Percentiles rank a stretch among this genome's conserved stretches.
Evolutionary conservation across 2,797 vertebrate genomes (phyloP).

Genomic region (Echiichthys vipera): DNA sequence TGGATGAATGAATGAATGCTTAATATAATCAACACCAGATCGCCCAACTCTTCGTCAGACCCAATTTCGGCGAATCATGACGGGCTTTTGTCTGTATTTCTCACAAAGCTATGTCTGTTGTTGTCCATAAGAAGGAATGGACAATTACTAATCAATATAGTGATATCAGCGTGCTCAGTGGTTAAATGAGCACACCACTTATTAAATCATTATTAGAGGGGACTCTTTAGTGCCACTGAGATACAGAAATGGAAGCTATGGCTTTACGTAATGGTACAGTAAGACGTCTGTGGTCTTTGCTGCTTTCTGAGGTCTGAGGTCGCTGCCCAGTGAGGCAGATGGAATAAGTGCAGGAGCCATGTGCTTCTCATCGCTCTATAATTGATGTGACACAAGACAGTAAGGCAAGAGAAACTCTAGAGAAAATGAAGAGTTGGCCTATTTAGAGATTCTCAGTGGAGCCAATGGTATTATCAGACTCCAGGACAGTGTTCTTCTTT

Average conservation of each 20-base stretch:
- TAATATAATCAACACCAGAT: background rate
- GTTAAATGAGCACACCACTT: background rate
- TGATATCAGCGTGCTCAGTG: slow-evolving; percentile 6
- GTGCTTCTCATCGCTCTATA: slow-evolving; percentile 76
- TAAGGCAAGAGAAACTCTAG: slow-evolving; percentile 64
- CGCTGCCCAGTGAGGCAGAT: slow-evolving; percentile 65
- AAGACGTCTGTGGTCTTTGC: slow-evolving; percentile 19
- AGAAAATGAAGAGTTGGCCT: slow-evolving; percentile 77
- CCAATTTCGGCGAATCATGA: background rate
- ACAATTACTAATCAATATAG: slow-evolving; percentile 5
- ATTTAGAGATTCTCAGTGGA: slow-evolving; percentile 76
- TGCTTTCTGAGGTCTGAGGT: slow-evolving; percentile 25
- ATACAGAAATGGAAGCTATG: background rate
- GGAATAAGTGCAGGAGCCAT: slow-evolving; percentile 71
- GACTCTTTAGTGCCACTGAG: background rate
- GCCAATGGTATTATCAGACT: slow-evolving; percentile 54
- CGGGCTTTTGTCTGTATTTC: background rate
- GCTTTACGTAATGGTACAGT: slow-evolving; percentile 15
- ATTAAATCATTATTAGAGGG: slow-evolving; percentile 12
- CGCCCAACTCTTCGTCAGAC: background rate
- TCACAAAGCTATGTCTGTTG: background rate
- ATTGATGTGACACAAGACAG: slow-evolving; percentile 79
- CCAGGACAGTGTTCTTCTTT: slow-evolving; percentile 25
- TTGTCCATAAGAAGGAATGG: background rate
- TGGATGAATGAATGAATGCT: too few species aligned